phyloP scores from a whole-genome alignment of 2,888 invertebrate species.

The Acanthosepion pharaonis region DNA sequence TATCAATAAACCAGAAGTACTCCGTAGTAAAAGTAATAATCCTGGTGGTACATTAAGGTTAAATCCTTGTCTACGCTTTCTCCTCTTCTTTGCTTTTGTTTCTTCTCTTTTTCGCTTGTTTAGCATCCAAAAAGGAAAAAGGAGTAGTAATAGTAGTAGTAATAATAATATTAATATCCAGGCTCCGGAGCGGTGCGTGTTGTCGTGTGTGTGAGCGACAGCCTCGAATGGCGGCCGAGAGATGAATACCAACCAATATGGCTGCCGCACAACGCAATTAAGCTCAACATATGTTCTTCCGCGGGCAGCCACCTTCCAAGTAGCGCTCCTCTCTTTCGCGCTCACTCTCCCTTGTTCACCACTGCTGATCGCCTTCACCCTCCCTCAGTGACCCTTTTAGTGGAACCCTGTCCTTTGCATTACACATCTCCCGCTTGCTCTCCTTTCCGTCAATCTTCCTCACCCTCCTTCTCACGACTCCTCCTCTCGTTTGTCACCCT shows the following conservation, averaged over 20 bases:
- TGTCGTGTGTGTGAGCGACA: conserved; percentile 53
- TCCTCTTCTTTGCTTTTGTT: not conserved
- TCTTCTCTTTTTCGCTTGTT: not conserved
- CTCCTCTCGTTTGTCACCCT: not conserved
- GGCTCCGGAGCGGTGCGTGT: conserved; percentile 21
- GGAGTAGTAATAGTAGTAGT: not conserved
- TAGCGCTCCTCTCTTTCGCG: conserved; percentile 41
- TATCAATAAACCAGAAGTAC: conserved; percentile 2
- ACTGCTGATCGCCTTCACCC: not conserved
- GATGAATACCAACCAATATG: conserved; percentile 66
- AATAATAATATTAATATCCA: conserved; percentile 22
- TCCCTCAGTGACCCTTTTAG: not conserved
- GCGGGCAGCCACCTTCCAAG: conserved; percentile 58
- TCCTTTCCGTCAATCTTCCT: not conserved
- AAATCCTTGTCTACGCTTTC: not conserved
- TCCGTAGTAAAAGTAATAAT: conserved; percentile 21
- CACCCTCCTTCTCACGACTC: not conserved
- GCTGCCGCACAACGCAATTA: conserved; percentile 66
- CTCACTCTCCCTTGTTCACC: not conserved
- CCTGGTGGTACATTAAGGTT: not conserved
- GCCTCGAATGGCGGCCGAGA: conserved; percentile 68
- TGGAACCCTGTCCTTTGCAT: not conserved
- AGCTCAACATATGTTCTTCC: conserved; percentile 63
- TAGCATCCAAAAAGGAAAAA: not conserved
- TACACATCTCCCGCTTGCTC: not conserved